Percentiles rank a stretch among this genome's conserved stretches.
Evolutionary conservation across 2,888 invertebrate species (phyloP).

Genomic region (Tribolium freemani): DNA sequence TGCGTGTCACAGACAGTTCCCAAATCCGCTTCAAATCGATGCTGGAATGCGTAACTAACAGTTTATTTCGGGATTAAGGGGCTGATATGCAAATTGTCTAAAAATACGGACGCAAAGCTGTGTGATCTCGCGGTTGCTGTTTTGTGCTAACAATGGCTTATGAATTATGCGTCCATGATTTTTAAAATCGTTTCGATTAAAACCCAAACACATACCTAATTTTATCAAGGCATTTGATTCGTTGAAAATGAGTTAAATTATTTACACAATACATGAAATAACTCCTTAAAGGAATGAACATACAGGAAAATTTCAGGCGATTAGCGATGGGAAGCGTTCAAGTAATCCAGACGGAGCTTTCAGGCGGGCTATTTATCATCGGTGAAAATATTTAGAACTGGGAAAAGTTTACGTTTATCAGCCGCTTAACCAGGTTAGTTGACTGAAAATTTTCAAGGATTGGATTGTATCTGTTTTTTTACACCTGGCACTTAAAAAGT

Average conservation of each 20-base stretch:
- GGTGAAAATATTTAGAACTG: background rate
- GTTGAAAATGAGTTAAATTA: too few relatives aligned
- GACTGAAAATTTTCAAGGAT: too few relatives aligned
- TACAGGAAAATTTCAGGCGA: background rate
- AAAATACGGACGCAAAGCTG: slow-evolving; percentile 27
- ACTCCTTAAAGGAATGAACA: too few relatives aligned
- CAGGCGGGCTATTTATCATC: background rate
- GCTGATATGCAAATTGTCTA: slow-evolving; percentile 54
- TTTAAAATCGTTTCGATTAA: background rate
- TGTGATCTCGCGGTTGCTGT: background rate
- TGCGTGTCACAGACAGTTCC: slow-evolving; percentile 41
- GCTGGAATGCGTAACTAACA: slow-evolving; percentile 54
- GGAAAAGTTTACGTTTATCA: too few relatives aligned
- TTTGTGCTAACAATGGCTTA: background rate
- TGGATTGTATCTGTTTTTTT: background rate
- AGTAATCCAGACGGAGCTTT: background rate
- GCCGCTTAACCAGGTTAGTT: too few relatives aligned
- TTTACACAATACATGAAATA: too few relatives aligned
- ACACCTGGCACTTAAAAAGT: background rate
- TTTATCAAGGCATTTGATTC: too few relatives aligned
- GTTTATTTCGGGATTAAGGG: slow-evolving; percentile 57
- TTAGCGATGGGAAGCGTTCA: background rate
- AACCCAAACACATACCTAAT: too few relatives aligned
- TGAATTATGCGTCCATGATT: background rate
- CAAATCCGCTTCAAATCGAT: slow-evolving; percentile 49